Evolutionary conservation across 1,140 invertebrate genomes (phyloP).

Genomic region (Xylocopa sonorina): DNA sequence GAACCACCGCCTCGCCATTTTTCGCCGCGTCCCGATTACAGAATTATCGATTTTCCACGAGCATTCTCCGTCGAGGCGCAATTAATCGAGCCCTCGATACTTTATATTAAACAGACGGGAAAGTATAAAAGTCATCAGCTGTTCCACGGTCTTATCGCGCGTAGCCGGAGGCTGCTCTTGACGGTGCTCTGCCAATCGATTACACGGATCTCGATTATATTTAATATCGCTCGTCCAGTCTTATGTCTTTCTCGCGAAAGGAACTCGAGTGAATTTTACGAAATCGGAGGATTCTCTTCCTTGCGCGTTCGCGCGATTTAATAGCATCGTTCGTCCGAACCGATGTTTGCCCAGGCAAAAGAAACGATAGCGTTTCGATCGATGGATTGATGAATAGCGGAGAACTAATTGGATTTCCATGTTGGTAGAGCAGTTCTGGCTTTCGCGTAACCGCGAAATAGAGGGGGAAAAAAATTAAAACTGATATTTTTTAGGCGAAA

Average conservation of each 20-base stretch:
- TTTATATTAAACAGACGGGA: slow-evolving; percentile 8
- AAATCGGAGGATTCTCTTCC: no score
- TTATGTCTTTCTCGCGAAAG: no score
- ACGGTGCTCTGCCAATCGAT: slow-evolving; percentile 35
- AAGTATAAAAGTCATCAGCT: slow-evolving; percentile 14
- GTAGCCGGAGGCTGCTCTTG: not conserved
- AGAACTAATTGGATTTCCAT: no score
- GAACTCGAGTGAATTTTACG: no score
- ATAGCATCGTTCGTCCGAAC: no score
- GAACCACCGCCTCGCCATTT: not conserved
- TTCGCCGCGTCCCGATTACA: slow-evolving; percentile 6
- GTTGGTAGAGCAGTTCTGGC: no score
- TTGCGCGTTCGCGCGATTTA: not conserved
- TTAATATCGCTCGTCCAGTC: no score
- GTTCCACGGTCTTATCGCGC: slow-evolving; percentile 2
- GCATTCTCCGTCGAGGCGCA: not conserved
- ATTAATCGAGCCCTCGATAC: slow-evolving; percentile 8
- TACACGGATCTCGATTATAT: slow-evolving; percentile 58
- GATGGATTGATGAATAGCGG: no score
- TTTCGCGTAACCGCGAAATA: no score
- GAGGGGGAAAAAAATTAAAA: not conserved
- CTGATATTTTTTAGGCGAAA: not conserved
- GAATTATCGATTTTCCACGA: slow-evolving; percentile 26
- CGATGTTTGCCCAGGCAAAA: no score
- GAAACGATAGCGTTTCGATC: no score